Evolutionary conservation across 1,140 invertebrate genomes (phyloP), one percentile per base, ranked within the genome.

Genomic region (Pomacea maculata): DNA sequence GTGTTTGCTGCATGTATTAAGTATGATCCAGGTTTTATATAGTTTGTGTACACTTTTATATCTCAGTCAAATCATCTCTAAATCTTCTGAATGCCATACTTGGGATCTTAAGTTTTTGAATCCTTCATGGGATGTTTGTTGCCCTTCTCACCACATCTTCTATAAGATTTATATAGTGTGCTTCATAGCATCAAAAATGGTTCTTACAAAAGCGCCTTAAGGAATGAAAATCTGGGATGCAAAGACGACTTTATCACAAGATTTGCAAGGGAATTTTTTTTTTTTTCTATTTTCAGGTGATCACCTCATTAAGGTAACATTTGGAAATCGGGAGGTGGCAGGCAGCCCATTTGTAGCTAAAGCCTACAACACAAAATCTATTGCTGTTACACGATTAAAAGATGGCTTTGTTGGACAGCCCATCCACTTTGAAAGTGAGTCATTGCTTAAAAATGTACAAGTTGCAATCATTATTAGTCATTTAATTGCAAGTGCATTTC

Each of bases 331-430:
- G 85, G 94, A 96, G 14, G 95, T 98, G 12, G 94, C 95, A 90
- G 97, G 96, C 45, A 97, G 97, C 79, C 97, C 97, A 55, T 98
- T 97, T 89, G 93, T 95, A 72, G 96, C 96, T 78, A 99, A 98
- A 92, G 96, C 96, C 4, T 99, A 98, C 91, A 97, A 99, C 92
- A 85, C 89, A 55, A 81, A 95, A 80, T 97, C 97, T 78, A 99
- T 99, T 84, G 95, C 95, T 85, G 97, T 99, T 64, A 96, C 95
- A 64, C 94, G 80, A 94, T 95, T 68, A 4, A 45, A 80, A n/a
- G 86, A 95, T 86, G 96, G 97, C 74, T 95, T 96, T 45, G 95
- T 99, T 45, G 97, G 97, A 71, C 96, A 96, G 85, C 94, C 96
- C 25, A 96, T 98, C 21, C 96, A 97, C 87, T 97, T 99, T 88